These are phyloP conservation scores for Botrylloides violaceus DNA, from an alignment of 23 tunicate genomes.

Conservation along the genomic window DNA sequence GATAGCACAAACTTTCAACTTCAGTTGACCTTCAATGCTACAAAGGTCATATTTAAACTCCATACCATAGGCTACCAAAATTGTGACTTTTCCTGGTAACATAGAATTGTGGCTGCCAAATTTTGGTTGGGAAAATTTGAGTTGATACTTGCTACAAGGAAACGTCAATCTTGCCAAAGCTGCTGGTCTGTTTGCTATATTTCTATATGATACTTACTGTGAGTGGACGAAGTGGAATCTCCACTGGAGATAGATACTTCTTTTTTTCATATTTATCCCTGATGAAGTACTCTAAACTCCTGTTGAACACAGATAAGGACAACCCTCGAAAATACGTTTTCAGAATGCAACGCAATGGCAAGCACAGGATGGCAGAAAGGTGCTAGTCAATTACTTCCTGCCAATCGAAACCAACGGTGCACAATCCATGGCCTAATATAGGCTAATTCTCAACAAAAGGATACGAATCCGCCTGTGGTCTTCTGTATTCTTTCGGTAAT, in stretches of 20 bases:
- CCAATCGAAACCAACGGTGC: background rate
- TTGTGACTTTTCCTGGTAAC: too few relatives aligned
- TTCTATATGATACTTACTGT: constrained; percentile 35
- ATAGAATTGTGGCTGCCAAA: too few relatives aligned
- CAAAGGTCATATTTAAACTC: too few relatives aligned
- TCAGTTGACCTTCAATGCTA: too few relatives aligned
- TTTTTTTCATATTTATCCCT: constrained; percentile 87
- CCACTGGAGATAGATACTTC: constrained; percentile 32
- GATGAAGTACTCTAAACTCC: constrained; percentile 83
- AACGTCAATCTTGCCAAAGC: too few relatives aligned
- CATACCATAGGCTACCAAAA: too few relatives aligned
- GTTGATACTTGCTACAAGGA: too few relatives aligned
- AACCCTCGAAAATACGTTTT: background rate
- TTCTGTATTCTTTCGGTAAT: constrained; percentile 35
- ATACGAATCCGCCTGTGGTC: constrained; percentile 75
- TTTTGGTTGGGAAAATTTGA: too few relatives aligned
- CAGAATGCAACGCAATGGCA: background rate
- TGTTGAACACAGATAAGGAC: constrained; percentile 10
- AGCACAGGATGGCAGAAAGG: background rate
- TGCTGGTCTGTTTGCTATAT: too few relatives aligned
- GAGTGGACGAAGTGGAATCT: constrained; percentile 42
- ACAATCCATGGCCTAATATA: background rate
- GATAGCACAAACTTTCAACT: too few relatives aligned
- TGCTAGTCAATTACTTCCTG: background rate
- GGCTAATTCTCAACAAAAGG: too few relatives aligned